Conservation (phyloP, 2,113 vertebrate species). For the Scophthalmus maximus region DNA sequence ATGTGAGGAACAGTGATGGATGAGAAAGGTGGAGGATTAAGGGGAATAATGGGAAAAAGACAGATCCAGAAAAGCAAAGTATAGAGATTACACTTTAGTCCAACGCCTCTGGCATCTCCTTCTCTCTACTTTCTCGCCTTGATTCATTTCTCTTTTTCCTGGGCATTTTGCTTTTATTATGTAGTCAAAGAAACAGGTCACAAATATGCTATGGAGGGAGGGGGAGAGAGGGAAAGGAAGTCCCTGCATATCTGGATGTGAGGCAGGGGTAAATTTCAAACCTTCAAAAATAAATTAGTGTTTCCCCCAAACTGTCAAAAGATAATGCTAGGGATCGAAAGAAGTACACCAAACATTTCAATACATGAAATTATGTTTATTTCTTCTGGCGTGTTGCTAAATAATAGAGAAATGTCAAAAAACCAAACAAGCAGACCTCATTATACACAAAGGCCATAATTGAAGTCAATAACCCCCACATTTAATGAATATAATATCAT, state of each 20-base stretch:
- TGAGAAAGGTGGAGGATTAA: slow-evolving; percentile 4
- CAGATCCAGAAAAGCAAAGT: neutral
- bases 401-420: neutral
- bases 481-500: no score
- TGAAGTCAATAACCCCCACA: neutral
- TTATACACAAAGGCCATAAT: neutral
- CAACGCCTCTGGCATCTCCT: neutral
- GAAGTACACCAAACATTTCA: neutral
- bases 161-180: neutral
- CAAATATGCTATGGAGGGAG: neutral
- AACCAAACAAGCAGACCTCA: neutral
- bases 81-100: neutral
- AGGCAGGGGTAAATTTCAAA: neutral
- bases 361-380: neutral
- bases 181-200: neutral
- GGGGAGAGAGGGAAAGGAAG: neutral
- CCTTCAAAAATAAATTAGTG: neutral
- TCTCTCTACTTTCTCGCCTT: neutral
- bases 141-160: neutral
- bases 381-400: no score
- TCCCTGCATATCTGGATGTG: neutral
- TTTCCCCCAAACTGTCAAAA: neutral
- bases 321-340: neutral
- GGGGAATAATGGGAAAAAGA: neutral
- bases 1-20: neutral